Evolutionary conservation across 2,113 vertebrate species (phyloP), one percentile per base, ranked within the genome.

Genomic region (Corythornis vintsioides): DNA sequence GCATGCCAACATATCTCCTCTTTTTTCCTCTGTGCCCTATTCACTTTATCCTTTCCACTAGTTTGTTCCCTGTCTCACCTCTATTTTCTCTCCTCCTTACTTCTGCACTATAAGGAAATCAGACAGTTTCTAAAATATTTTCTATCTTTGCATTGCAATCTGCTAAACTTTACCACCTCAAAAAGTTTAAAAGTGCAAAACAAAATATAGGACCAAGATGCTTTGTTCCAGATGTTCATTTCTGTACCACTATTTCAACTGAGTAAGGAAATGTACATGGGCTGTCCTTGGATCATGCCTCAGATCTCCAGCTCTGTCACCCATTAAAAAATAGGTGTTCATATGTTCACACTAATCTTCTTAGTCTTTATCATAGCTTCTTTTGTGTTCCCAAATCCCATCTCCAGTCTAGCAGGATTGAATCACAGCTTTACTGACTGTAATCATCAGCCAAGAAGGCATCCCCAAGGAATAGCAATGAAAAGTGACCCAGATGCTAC

Each of bases 1-100:
- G n/a, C 42, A 43, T 66, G 90, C 50, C 77, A 96, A 87, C 83
- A 93, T 75, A 81, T 95, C 96, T 96, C 81, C 73, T 66, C 71
- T 38, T 61, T 90, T 83, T 92, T 78, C 55, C 53, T 67, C 65
- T 75, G 88, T 76, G 63, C 43, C 28, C 47, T 92, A 90, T 17
- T 22, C 65, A 47, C 22, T 85, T 75, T 21, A 69, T 90, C 40
- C 43, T 88, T 80, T 77, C 56, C 63, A 67, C 59, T 84, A 63
- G 29, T 74, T 83, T 33, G 28, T 59, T 79, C 69, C 61, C 67
- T 3, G 3, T 40, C 42, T 84, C 50, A 24, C 6, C 19, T 92
- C 6, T 35, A 28, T 55, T 85, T 81, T 82, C 50, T 53, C 48
- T 84, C 26, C 48, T 88, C 61, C 43, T 89, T 70, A 78, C 64